Conservation (phyloP, 2,888 invertebrate species). For the Philaethria dido region DNA sequence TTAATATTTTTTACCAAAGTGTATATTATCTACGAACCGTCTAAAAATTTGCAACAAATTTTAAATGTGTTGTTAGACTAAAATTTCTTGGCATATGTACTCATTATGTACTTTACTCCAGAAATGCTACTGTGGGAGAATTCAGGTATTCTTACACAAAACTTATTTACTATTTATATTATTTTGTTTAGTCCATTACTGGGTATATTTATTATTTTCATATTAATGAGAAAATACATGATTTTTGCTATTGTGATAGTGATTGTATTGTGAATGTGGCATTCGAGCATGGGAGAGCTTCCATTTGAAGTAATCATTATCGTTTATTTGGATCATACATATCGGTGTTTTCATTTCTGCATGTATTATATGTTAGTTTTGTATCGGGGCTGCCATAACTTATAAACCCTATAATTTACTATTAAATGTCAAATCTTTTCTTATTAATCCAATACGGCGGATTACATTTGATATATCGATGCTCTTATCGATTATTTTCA, state of each 20-base stretch:
- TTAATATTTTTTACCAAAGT: neutral
- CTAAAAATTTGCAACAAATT: too few species aligned
- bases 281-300: constrained; percentile 34
- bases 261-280: constrained; percentile 28
- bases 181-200: constrained; percentile 23
- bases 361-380: constrained; percentile 55
- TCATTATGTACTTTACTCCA: constrained; percentile 43
- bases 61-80: neutral
- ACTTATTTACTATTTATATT: constrained; percentile 21
- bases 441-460: neutral
- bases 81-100: constrained; percentile 6
- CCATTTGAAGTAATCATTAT: constrained; percentile 16
- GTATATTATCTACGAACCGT: too few species aligned
- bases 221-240: neutral
- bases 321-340: constrained; percentile 15
- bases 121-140: constrained; percentile 49
- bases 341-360: constrained; percentile 14
- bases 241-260: constrained; percentile 10
- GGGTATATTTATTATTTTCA: constrained; percentile 9
- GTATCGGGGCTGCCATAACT: constrained; percentile 8
- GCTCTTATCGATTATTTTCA: neutral
- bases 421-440: neutral
- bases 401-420: neutral
- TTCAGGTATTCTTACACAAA: constrained; percentile 43
- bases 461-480: neutral